Evolutionary conservation across 2,888 invertebrate genomes (phyloP).

Genomic region (Cyaniris semiargus): DNA sequence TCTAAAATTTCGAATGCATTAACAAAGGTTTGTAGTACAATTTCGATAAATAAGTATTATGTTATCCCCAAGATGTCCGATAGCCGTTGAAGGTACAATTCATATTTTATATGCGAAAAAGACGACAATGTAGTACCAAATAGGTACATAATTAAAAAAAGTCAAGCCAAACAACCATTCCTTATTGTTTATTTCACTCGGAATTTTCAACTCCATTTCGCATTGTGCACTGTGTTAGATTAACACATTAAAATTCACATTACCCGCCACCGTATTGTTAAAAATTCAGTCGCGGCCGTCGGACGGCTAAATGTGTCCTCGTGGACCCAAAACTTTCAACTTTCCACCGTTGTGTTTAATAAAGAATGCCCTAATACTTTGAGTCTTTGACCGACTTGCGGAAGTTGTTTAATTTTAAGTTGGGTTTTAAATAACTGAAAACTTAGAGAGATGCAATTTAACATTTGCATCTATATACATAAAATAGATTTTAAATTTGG

Average conservation of each 20-base stretch:
- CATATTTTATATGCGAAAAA: too few relatives aligned
- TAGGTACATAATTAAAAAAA: not conserved
- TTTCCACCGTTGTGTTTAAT: not conserved
- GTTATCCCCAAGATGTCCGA: too few relatives aligned
- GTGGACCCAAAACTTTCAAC: not conserved
- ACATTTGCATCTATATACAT: not conserved
- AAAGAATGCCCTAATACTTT: not conserved
- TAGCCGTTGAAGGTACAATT: too few relatives aligned
- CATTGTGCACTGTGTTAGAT: not conserved
- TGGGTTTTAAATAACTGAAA: not conserved
- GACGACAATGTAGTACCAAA: too few relatives aligned
- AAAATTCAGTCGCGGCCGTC: not conserved
- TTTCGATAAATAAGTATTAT: too few relatives aligned
- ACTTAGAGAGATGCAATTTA: not conserved
- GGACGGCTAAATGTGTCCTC: not conserved
- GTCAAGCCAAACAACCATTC: not conserved
- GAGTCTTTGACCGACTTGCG: not conserved
- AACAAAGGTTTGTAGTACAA: too few relatives aligned
- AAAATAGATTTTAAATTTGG: not conserved
- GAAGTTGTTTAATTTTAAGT: not conserved
- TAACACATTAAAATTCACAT: slow-evolving; percentile 2
- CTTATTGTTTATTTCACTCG: not conserved
- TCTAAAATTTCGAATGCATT: too few relatives aligned
- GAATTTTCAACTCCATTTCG: not conserved
- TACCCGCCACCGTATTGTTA: not conserved